A percentile compares a stretch with the other conserved stretches of the same genome.
phyloP scores from a whole-genome alignment of 2,888 invertebrate genomes.

The Acleris literana region DNA sequence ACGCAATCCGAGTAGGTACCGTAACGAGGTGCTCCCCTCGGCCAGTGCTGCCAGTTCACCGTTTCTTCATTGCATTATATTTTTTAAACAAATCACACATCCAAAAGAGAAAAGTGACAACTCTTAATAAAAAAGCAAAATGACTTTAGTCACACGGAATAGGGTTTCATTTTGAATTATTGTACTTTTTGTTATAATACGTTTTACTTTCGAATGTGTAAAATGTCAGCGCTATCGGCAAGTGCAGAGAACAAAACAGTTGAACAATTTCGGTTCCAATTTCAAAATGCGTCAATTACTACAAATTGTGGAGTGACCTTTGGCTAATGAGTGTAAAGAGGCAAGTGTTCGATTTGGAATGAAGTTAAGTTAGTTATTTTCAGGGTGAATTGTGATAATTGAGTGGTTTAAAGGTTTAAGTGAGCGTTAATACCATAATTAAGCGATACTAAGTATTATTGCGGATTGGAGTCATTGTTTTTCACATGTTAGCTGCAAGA shows the following conservation, averaged over 20 bases:
- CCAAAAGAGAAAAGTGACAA: too few species aligned
- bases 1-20: constrained; percentile 43
- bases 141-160: too few species aligned
- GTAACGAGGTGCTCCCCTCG: constrained; percentile 73
- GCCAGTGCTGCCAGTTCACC: constrained; percentile 69
- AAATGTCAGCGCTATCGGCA: constrained; percentile 74
- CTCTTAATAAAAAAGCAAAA: too few species aligned
- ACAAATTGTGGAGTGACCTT: constrained; percentile 48
- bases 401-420: not conserved
- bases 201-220: too few species aligned
- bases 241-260: constrained; percentile 48
- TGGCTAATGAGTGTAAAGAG: constrained; percentile 50
- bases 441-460: too few species aligned
- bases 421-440: too few species aligned
- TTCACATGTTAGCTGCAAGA: too few species aligned
- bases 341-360: not conserved
- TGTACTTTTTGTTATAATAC: too few species aligned
- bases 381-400: not conserved
- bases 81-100: constrained; percentile 61
- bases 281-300: constrained; percentile 56
- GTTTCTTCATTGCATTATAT: constrained; percentile 82
- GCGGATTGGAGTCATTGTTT: too few species aligned
- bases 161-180: too few species aligned
- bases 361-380: constrained; percentile 1
- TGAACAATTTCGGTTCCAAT: constrained; percentile 50